phyloP scores from a whole-genome alignment of 2,113 vertebrate species.

The Thinocorus orbignyianus region DNA sequence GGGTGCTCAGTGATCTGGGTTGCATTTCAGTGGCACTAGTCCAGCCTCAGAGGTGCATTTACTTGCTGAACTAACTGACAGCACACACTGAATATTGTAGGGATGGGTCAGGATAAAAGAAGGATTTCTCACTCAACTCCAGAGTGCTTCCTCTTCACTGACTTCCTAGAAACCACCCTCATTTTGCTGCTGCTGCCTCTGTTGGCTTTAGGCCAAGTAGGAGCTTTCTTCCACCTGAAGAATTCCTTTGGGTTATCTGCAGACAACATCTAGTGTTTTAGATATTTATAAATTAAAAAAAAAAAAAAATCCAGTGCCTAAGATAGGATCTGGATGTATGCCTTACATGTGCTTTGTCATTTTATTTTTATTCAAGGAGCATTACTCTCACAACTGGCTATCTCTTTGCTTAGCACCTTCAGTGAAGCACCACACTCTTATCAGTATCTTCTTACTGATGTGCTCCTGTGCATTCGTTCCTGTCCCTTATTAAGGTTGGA shows the following conservation, averaged over 20 bases:
- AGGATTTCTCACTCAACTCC: not conserved
- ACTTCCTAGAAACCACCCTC: not conserved
- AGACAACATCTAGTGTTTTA: not conserved
- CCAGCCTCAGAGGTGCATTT: not conserved
- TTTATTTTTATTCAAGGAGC: not conserved
- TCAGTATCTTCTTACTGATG: not conserved
- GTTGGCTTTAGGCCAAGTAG: not conserved
- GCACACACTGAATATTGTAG: not conserved
- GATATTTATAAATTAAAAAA: not conserved
- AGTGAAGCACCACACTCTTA: not conserved
- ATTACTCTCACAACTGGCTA: not conserved
- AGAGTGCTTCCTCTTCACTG: not conserved
- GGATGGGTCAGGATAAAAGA: not conserved
- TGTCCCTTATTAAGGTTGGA: fast-evolving
- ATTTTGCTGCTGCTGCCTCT: not conserved
- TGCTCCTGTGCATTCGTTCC: not conserved
- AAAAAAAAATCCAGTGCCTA: not conserved
- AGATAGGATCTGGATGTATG: not conserved
- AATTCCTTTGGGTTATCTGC: not conserved
- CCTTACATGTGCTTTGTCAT: not conserved
- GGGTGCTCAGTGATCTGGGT: not conserved
- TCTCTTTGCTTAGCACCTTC: not conserved
- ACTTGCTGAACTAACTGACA: not conserved
- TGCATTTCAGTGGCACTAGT: not conserved
- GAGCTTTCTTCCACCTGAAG: not conserved